phyloP scores from a whole-genome alignment of 2,888 invertebrate genomes.

The Cantharis flavilabris region DNA sequence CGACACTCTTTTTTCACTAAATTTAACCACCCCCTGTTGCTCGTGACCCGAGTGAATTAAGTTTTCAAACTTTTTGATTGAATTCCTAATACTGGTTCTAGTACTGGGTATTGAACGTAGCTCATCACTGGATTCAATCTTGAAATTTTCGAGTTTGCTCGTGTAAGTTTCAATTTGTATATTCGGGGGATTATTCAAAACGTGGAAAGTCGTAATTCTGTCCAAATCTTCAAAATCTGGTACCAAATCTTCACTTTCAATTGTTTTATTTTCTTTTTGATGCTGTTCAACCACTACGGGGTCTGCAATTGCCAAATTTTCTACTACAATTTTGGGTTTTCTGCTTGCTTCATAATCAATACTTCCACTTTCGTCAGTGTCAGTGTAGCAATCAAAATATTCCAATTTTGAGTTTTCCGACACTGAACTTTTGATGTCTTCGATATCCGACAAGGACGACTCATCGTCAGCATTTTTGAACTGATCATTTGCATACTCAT shows the following conservation, averaged over 20 bases:
- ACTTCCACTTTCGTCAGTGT: not conserved
- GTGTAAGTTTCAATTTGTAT: not conserved
- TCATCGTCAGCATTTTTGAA: not conserved
- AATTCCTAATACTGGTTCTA: slow-evolving; percentile 1
- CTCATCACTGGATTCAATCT: not conserved
- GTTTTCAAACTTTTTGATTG: slow-evolving; percentile 11
- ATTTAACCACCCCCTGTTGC: not conserved
- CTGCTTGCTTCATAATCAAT: not conserved
- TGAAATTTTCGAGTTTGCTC: not conserved
- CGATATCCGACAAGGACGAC: not conserved
- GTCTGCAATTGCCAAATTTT: not conserved
- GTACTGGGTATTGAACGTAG: not conserved
- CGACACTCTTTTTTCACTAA: not conserved
- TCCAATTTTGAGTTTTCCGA: not conserved
- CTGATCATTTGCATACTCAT: not conserved
- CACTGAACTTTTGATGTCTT: not conserved
- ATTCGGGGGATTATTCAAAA: slow-evolving; percentile 31
- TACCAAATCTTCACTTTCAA: not conserved
- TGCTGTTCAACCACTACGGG: not conserved
- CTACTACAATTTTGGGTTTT: not conserved
- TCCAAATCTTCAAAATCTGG: slow-evolving; percentile 38
- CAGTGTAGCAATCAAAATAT: not conserved
- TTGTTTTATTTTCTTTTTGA: not conserved
- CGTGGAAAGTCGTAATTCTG: slow-evolving; percentile 41
- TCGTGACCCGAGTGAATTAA: slow-evolving; percentile 12